Base-by-base conservation (phyloP, 2,113 vertebrate species). In the Gallinago jamesoni region DNA sequence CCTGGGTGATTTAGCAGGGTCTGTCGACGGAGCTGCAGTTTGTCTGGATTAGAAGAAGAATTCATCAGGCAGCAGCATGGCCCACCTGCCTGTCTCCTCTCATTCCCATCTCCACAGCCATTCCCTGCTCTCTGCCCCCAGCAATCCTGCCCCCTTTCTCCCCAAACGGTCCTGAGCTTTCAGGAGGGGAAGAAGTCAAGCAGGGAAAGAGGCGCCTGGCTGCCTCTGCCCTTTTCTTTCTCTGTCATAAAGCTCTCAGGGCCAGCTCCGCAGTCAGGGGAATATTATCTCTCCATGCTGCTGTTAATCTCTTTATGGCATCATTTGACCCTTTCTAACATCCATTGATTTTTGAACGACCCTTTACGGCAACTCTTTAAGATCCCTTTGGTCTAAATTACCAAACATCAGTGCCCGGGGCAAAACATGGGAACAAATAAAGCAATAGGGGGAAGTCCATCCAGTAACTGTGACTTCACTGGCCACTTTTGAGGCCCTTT, bases 221-320 rank as follows among this genome's bases (percentile, higher is more conserved):
- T 89, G 68, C 43, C 66, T 64, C 60, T 75, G 83, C 35, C 87
- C 64, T 56, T 85, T 63, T 60, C 55, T 81, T 67, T 93, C 84
- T 35, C 60, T 84, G 57, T 86, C 88, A 73, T 78, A 91, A 90
- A 67, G 56, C 80, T 89, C 73, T 48, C n/a, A 57, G 79, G 84
- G 59, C 60, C 80, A 94, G 48, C 59, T 76, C 76, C 47, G 66
- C 82, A 91, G 64, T 48, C 90, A 47, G 66, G 48, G 92, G 94
- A 94, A 91, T 93, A 93, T 93, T 96, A 84, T 96, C 95, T 97
- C 93, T 96, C 94, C 39, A 66, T 63, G 52, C 57, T 78, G 92
- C 78, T 83, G 89, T 97, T 96, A 89, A 97, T 95, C 95, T 96
- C 90, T 95, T 96, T 96, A 92, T 96, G 76, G 92, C 90, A 96